Base-by-base conservation (phyloP, 92 coral and sea anemone species). In the Phenganax stokvisi region DNA sequence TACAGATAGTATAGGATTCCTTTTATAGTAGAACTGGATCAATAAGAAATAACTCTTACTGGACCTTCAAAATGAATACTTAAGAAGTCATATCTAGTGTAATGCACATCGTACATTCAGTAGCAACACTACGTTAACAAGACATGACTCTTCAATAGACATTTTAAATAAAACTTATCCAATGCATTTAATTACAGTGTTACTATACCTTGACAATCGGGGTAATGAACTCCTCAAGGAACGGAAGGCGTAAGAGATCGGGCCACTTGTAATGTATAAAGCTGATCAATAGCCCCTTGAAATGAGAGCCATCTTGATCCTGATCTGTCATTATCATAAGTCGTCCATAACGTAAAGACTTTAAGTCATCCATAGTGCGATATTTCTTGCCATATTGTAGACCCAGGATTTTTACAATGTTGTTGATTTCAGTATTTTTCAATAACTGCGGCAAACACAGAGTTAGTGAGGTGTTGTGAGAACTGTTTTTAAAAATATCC, bases 261-360 rank as follows among this genome's bases (percentile, higher is more conserved):
- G 98, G 98, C 98, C 98, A 94, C 81, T 94, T 92, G 29, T 90
- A 90, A 88, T 93, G 98, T 63, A 93, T 86, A 84, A 93, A 93
- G 76, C 91, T 93, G 68, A 93, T 85, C 15, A 93, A 88, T 20
- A 93, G 92, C 11, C 98, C 98, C 80, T 93, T 93, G 83, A 93
- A 89, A 84, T 93, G 98, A 3, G 97, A 93, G 6, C 98, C 98
- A 85, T 93, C 98, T 56, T 93, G 98, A 58, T 93, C 98, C 80
- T 93, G 98, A 89, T 93, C 98, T 2, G 98, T 93, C 98, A 93
- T 93, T 79, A 93, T 93, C 98, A 93, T 93, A 16, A 93, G 62
- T 31, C 70, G 89, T 37, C 97, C 97, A 76, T 93, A 93, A 6
- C 98, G 89, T 77, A 93, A 82, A 54, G 89, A 65, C 86, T 90